These are phyloP conservation scores for Actinemys pallida DNA, from an alignment of 2,113 vertebrate genomes.

Conservation along the genomic window DNA sequence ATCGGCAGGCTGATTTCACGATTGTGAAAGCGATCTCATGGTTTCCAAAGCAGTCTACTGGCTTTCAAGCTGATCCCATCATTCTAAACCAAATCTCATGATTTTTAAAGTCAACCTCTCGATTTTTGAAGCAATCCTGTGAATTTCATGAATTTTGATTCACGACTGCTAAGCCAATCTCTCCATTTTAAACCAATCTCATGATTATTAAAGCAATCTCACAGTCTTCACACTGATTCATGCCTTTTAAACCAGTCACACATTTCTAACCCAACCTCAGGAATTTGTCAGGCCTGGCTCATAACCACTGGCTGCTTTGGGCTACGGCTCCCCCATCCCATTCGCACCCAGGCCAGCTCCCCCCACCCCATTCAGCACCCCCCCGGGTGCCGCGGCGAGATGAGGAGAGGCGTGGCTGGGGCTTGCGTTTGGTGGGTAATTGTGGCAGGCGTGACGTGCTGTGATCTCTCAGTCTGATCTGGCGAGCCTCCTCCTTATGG, in stretches of 20 bases:
- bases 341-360: neutral
- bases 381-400: accelerated
- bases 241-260: neutral
- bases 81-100: too few relatives aligned
- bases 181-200: too few relatives aligned
- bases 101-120: too few relatives aligned
- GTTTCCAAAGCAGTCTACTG: too few relatives aligned
- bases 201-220: neutral
- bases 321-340: neutral
- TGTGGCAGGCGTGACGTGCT: neutral
- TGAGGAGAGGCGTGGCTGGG: neutral
- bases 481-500: neutral
- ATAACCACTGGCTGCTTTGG: neutral
- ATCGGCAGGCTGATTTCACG: too few relatives aligned
- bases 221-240: neutral
- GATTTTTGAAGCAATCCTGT: too few relatives aligned
- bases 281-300: neutral
- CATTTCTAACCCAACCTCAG: neutral
- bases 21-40: too few relatives aligned
- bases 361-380: neutral
- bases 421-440: neutral
- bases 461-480: neutral
- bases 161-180: too few relatives aligned
- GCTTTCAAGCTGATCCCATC: too few relatives aligned
- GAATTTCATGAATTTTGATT: too few relatives aligned